A percentile compares a stretch with the other conserved stretches of the same genome.
Evolutionary conservation across 2,797 vertebrate genomes (phyloP).

Genomic region (Enteromius afrohamiltoni): DNA sequence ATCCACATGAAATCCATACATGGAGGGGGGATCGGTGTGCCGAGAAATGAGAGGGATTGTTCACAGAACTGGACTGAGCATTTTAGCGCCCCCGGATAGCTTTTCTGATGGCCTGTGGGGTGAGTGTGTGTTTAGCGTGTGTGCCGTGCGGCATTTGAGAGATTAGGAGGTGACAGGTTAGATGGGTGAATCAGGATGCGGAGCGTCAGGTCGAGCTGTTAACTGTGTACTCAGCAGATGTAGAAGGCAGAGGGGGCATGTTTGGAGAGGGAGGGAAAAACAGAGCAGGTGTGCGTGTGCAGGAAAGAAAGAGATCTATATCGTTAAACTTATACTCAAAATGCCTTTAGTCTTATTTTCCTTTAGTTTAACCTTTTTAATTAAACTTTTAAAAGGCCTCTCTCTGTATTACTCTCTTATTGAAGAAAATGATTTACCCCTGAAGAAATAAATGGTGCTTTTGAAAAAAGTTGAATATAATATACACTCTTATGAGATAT

Average conservation of each 20-base stretch:
- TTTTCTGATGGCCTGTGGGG: constrained; percentile 35
- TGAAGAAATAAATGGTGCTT: neutral
- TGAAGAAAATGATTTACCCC: neutral
- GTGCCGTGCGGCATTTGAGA: constrained; percentile 55
- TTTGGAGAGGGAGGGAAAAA: constrained; percentile 29
- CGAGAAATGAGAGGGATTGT: constrained; percentile 22
- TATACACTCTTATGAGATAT: neutral
- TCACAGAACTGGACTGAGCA: constrained; percentile 31
- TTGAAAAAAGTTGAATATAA: neutral
- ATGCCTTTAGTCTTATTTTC: neutral
- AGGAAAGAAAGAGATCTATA: neutral
- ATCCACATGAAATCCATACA: constrained; percentile 74
- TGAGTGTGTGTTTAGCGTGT: constrained; percentile 38
- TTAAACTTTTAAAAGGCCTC: neutral
- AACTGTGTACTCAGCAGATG: constrained; percentile 57
- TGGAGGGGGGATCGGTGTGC: constrained; percentile 22
- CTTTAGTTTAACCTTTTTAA: constrained; percentile 1
- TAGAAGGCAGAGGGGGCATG: constrained; percentile 40
- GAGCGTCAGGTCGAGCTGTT: constrained; percentile 59
- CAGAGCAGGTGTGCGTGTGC: neutral
- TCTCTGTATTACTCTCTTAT: constrained; percentile 1
- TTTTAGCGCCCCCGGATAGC: constrained; percentile 27
- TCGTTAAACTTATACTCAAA: neutral
- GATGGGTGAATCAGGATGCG: constrained; percentile 55
- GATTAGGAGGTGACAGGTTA: constrained; percentile 58